Conservation (phyloP, 1,140 invertebrate species). For the Camponotus floridanus region DNA sequence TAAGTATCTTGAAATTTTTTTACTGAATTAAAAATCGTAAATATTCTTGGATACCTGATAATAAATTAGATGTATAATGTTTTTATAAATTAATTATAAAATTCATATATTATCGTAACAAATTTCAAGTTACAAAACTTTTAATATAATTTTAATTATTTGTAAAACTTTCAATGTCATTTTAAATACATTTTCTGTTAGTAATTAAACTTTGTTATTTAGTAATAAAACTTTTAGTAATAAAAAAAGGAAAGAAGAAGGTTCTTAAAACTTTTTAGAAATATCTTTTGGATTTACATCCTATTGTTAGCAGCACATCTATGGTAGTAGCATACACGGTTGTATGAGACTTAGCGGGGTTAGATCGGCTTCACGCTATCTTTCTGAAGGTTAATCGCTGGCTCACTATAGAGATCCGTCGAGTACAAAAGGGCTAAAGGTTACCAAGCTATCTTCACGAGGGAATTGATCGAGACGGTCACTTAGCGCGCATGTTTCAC, state of each 20-base stretch:
- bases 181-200: not conserved
- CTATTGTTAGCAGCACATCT: not conserved
- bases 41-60: not conserved
- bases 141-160: not conserved
- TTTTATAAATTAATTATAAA: not conserved
- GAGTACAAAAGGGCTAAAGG: slow-evolving; percentile 51
- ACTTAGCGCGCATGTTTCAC: slow-evolving; percentile 51
- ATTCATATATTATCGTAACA: not conserved
- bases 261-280: not conserved
- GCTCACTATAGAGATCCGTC: slow-evolving; percentile 25
- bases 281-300: not conserved
- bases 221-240: not conserved
- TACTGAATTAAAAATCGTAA: not conserved
- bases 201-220: not conserved
- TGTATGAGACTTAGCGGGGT: slow-evolving; percentile 19
- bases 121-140: not conserved
- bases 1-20: not conserved
- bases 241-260: not conserved
- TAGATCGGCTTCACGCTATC: slow-evolving; percentile 6
- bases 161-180: not conserved
- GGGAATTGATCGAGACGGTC: slow-evolving; percentile 34
- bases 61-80: slow-evolving; percentile 4
- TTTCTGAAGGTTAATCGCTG: slow-evolving; percentile 47
- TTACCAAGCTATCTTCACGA: slow-evolving; percentile 39
- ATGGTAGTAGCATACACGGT: not conserved